phyloP scores from a whole-genome alignment of 2,797 vertebrate genomes.

The Schizopygopsis pylzovi region DNA sequence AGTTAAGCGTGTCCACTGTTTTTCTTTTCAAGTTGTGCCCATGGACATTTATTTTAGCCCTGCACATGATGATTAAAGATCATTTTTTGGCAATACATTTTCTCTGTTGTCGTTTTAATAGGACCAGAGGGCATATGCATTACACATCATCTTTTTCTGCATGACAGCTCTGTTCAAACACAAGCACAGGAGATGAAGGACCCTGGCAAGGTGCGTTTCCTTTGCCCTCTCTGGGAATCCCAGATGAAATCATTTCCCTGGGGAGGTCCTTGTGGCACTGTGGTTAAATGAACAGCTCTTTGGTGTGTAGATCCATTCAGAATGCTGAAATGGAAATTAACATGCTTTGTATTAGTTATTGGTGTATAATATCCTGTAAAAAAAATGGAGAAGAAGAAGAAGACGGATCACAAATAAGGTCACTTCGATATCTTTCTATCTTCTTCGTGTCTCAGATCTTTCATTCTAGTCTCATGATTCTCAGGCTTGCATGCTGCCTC shows the following conservation, averaged over 20 bases:
- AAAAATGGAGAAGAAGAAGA: no score
- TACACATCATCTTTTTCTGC: constrained; percentile 69
- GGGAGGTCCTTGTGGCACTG: not conserved
- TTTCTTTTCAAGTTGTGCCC: constrained; percentile 26
- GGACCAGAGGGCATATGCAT: constrained; percentile 23
- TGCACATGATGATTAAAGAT: constrained; percentile 33
- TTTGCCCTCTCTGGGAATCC: not conserved
- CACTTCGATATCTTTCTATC: not conserved
- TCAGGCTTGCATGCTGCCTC: not conserved
- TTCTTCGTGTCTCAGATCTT: not conserved
- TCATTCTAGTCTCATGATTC: not conserved
- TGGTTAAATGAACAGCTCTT: not conserved
- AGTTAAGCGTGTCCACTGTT: constrained; percentile 4
- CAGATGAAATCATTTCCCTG: constrained; percentile 11
- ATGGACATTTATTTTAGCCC: constrained; percentile 19
- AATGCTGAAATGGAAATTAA: not conserved
- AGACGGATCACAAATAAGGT: not conserved
- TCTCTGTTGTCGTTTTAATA: constrained; percentile 36
- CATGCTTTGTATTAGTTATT: not conserved
- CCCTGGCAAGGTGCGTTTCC: constrained; percentile 79
- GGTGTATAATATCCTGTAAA: no score
- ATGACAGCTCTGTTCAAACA: constrained; percentile 78
- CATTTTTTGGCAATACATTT: not conserved
- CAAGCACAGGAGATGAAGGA: constrained; percentile 80
- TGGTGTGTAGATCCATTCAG: not conserved